Conservation (phyloP, 37 sponge, comb jelly and placozoan species). For the Beroe forskalii region DNA sequence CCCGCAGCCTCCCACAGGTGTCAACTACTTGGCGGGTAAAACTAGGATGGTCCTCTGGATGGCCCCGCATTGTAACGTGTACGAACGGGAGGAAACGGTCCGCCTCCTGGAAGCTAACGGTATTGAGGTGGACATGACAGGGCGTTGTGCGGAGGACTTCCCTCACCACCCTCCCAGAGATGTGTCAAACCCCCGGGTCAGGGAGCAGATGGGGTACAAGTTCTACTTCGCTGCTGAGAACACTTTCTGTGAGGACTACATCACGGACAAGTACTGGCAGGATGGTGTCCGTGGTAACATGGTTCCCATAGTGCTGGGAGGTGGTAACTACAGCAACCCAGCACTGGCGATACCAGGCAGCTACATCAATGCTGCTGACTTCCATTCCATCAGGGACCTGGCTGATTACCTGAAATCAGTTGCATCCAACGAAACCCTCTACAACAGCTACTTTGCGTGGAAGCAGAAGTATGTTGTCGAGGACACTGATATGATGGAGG, state of each 20-base stretch:
- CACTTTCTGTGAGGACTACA: not conserved
- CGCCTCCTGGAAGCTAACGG: not conserved
- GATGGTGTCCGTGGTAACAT: not conserved
- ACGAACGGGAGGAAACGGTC: not conserved
- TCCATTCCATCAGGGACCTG: not conserved
- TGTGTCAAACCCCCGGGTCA: not conserved
- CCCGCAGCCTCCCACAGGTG: not conserved
- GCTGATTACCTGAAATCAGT: not conserved
- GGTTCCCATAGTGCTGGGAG: slow-evolving; percentile 18
- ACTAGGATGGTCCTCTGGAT: not conserved
- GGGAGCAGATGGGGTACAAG: too few relatives aligned
- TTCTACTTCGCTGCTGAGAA: not conserved
- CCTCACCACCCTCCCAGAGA: not conserved
- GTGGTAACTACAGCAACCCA: slow-evolving; percentile 7
- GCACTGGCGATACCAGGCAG: not conserved
- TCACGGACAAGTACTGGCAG: not conserved
- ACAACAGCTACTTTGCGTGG: not conserved
- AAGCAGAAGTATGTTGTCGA: not conserved
- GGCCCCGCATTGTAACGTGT: not conserved
- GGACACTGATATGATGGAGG: not conserved
- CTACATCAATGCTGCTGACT: not conserved
- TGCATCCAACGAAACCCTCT: not conserved
- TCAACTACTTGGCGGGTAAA: not conserved
- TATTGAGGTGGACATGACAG: not conserved
- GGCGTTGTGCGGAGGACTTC: not conserved